phyloP scores from a whole-genome alignment of 23 tunicate species.

The Pegea sp. region DNA sequence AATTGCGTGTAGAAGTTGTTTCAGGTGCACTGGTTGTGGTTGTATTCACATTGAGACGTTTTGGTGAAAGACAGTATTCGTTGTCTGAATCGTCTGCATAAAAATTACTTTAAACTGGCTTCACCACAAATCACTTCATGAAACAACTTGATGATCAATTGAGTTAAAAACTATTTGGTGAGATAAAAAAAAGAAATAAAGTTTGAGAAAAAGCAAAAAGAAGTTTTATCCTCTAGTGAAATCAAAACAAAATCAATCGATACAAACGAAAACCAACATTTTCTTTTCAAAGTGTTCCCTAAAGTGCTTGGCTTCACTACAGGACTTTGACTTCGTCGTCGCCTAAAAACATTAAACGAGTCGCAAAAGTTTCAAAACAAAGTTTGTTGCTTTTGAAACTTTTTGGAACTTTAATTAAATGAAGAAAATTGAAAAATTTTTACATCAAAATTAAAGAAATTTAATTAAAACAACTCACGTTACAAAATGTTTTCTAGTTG shows the following conservation, averaged over 20 bases:
- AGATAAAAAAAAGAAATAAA: too few species aligned
- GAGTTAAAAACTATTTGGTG: too few species aligned
- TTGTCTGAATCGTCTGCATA: constrained; percentile 50
- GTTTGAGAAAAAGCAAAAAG: too few species aligned
- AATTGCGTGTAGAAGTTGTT: too few species aligned
- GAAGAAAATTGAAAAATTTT: background rate
- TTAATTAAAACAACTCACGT: constrained; percentile 35
- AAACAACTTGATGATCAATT: too few species aligned
- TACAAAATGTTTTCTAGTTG: constrained; percentile 54
- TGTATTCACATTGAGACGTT: constrained; percentile 20
- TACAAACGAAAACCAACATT: constrained; percentile 68
- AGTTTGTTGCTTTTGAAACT: background rate
- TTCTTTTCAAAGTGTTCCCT: constrained; percentile 49
- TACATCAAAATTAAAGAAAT: background rate
- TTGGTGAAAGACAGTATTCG: constrained; percentile 53
- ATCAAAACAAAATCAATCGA: too few species aligned
- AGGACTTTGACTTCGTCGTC: constrained; percentile 85
- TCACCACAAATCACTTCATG: too few species aligned
- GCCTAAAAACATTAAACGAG: constrained; percentile 19
- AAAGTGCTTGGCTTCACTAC: constrained; percentile 67
- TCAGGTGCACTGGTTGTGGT: background rate
- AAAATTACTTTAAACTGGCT: too few species aligned
- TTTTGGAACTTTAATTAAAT: background rate
- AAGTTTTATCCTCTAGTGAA: too few species aligned
- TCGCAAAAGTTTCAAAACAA: too few species aligned